phyloP scores from a whole-genome alignment of 64 coral and sea anemone genomes.

The Hydrozoanthus tunicans region DNA sequence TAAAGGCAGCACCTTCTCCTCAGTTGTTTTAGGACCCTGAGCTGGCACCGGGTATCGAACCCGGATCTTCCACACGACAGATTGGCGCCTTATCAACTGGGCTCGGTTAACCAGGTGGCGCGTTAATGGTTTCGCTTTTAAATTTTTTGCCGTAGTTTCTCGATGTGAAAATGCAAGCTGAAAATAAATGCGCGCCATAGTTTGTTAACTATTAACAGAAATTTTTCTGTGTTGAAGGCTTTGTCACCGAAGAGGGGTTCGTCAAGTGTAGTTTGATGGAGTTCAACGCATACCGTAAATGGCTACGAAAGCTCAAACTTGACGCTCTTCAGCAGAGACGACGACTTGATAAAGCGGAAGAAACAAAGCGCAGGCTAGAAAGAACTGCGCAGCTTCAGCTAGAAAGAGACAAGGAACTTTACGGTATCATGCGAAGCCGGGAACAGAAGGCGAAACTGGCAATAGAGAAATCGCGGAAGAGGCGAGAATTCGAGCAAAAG shows the following conservation, averaged over 20 bases:
- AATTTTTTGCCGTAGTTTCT: too few species aligned
- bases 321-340: constrained; percentile 69
- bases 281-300: constrained; percentile 88
- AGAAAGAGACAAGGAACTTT: constrained; percentile 69
- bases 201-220: neutral
- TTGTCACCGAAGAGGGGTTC: constrained; percentile 84
- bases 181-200: too few species aligned
- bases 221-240: constrained; percentile 46
- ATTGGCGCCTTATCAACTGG: too few species aligned
- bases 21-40: too few species aligned
- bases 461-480: constrained; percentile 19
- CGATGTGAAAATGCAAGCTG: too few species aligned
- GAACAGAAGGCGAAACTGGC: constrained; percentile 58
- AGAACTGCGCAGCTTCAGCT: constrained; percentile 19
- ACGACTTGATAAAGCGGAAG: constrained; percentile 35
- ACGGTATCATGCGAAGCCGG: constrained; percentile 49
- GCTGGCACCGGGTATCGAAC: too few species aligned
- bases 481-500: constrained; percentile 25
- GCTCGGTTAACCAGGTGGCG: too few species aligned
- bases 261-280: constrained; percentile 94
- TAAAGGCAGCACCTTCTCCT: too few species aligned
- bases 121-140: too few species aligned
- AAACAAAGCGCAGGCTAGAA: constrained; percentile 59
- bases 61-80: too few species aligned
- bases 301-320: constrained; percentile 92